Evolutionary conservation across 2,797 vertebrate genomes (phyloP).

Genomic region (Melopsittacus undulatus): DNA sequence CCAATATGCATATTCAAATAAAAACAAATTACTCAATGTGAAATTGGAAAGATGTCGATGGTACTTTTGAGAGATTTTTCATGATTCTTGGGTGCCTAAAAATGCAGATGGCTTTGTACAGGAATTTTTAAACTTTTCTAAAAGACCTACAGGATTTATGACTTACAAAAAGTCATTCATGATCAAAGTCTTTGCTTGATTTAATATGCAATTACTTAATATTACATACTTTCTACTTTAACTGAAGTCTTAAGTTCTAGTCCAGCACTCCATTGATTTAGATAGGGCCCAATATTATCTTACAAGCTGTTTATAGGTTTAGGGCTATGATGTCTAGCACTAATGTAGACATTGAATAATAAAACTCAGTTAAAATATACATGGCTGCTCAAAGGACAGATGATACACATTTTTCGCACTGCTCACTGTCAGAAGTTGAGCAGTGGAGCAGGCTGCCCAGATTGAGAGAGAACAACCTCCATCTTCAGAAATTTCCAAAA

Average conservation of each 20-base stretch:
- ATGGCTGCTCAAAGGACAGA: not conserved
- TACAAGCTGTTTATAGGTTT: not conserved
- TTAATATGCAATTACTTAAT: not conserved
- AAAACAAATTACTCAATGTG: not conserved
- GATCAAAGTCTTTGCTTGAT: not conserved
- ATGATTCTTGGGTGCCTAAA: not conserved
- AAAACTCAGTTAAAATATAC: not conserved
- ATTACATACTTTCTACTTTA: not conserved
- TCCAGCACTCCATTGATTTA: not conserved
- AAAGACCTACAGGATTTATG: not conserved
- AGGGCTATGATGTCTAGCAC: not conserved
- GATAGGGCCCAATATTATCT: not conserved
- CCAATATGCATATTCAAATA: not conserved
- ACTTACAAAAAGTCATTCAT: not conserved
- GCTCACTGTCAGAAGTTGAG: not conserved
- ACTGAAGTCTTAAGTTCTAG: not conserved
- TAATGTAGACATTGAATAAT: not conserved
- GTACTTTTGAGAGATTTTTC: not conserved
- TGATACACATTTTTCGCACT: not conserved
- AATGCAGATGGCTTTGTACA: not conserved
- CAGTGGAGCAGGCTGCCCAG: not conserved
- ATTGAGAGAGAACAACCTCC: not conserved
- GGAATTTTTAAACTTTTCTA: not conserved
- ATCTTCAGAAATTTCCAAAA: not conserved
- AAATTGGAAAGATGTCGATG: not conserved